These are phyloP conservation scores for Gallinago media DNA, from an alignment of 2,113 vertebrate genomes.

Conservation along the genomic window DNA sequence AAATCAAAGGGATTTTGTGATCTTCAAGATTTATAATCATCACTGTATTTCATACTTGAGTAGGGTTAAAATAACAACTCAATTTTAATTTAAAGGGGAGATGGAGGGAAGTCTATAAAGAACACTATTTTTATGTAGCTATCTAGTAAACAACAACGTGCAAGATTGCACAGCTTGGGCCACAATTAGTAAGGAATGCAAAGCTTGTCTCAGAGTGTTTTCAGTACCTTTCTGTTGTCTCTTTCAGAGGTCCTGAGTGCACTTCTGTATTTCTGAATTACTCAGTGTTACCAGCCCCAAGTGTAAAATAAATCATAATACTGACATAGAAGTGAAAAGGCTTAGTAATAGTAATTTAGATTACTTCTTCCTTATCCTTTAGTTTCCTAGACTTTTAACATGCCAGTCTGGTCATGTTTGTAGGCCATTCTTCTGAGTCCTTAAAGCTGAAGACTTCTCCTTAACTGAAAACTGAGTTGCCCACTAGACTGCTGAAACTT, in stretches of 20 bases:
- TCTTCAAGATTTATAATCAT: slow-evolving; percentile 45
- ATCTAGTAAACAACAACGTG: not conserved
- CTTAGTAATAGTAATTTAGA: not conserved
- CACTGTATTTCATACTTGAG: slow-evolving; percentile 52
- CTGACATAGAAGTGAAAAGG: not conserved
- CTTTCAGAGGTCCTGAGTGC: not conserved
- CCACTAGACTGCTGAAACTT: not conserved
- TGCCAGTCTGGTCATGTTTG: not conserved
- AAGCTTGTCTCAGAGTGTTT: not conserved
- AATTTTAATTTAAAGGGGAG: slow-evolving; percentile 17
- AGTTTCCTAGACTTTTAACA: not conserved
- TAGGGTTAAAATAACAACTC: slow-evolving; percentile 64
- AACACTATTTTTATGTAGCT: not conserved
- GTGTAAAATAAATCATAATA: not conserved
- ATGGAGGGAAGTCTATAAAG: not conserved
- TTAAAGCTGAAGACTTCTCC: not conserved
- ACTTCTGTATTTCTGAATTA: not conserved
- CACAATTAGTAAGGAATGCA: not conserved
- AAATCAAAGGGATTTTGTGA: slow-evolving; percentile 47
- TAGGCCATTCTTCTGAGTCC: not conserved
- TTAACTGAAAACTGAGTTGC: not conserved
- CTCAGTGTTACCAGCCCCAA: not conserved
- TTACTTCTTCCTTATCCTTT: not conserved
- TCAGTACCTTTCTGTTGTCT: not conserved
- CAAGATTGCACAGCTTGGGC: not conserved